A percentile compares a stretch with the other conserved stretches of the same genome.
Evolutionary conservation across 2,113 vertebrate genomes (phyloP).

Genomic region (Pelmatolapia mariae): DNA sequence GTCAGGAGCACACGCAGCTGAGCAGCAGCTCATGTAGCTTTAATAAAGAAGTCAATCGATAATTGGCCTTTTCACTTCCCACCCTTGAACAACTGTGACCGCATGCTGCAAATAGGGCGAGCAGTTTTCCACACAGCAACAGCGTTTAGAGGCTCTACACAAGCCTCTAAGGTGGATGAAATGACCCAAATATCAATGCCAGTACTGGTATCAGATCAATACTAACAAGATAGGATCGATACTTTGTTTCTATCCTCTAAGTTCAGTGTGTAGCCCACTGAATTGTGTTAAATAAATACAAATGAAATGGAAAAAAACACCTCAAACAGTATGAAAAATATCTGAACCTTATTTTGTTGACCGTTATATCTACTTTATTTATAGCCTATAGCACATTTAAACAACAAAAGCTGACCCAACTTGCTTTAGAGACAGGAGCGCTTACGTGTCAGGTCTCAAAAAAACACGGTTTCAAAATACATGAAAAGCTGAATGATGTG

Average conservation of each 20-base stretch:
- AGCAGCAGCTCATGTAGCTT: not conserved
- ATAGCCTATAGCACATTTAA: not conserved
- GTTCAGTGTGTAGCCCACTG: not conserved
- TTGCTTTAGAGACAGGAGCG: not conserved
- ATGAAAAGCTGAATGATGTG: not conserved
- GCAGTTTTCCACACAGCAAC: not conserved
- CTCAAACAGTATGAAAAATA: not conserved
- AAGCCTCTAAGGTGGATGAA: not conserved
- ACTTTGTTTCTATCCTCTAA: not conserved
- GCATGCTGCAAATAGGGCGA: not conserved
- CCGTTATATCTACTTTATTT: not conserved
- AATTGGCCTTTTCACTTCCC: not conserved
- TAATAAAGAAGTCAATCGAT: not conserved
- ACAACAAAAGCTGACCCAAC: not conserved
- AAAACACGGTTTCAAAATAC: not conserved
- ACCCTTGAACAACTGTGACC: not conserved
- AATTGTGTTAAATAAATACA: not conserved
- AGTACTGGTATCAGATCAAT: not conserved
- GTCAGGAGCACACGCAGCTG: not conserved
- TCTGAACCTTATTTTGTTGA: not conserved
- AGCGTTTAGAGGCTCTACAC: not conserved
- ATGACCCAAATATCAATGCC: not conserved
- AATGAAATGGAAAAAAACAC: not conserved
- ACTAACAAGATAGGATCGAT: not conserved
- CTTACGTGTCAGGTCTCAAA: not conserved